These are phyloP conservation scores for Anastrepha ludens DNA, from an alignment of 1,140 invertebrate species.

Conservation along the genomic window DNA sequence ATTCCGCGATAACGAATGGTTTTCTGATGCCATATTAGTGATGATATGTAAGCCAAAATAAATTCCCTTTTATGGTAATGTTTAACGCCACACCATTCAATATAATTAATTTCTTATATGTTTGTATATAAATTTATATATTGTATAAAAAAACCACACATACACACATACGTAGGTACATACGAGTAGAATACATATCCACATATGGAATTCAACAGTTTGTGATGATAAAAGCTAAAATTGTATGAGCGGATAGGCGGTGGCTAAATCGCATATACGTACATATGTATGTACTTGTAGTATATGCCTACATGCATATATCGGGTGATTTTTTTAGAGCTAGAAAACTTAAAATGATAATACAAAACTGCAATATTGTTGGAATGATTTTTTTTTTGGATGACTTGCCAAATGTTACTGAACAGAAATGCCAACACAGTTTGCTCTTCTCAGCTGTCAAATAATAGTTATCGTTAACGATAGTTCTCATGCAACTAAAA, in stretches of 20 bases:
- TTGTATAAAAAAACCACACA: neutral
- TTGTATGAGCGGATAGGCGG: neutral
- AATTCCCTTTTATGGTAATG: slow-evolving; percentile 39
- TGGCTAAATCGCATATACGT: neutral
- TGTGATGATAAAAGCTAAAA: neutral
- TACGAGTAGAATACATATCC: neutral
- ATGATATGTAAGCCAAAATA: neutral
- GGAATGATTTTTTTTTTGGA: too few species aligned
- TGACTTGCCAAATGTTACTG: too few species aligned
- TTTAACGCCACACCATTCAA: neutral
- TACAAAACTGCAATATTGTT: too few species aligned
- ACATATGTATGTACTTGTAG: neutral
- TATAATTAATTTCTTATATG: neutral
- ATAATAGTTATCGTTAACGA: too few species aligned
- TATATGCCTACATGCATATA: neutral
- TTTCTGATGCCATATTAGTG: slow-evolving; percentile 36
- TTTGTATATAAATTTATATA: too few species aligned
- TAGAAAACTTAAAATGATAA: too few species aligned
- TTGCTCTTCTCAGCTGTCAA: too few species aligned
- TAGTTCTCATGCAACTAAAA: too few species aligned
- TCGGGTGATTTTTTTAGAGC: too few species aligned
- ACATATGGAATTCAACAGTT: neutral
- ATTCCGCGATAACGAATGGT: neutral
- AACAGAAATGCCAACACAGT: too few species aligned
- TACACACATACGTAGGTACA: neutral